A percentile compares a stretch with the other conserved stretches of the same genome.
These are phyloP conservation scores for Ornithoptera alexandrae DNA, from an alignment of 2,888 invertebrate genomes.

Conservation along the genomic window DNA sequence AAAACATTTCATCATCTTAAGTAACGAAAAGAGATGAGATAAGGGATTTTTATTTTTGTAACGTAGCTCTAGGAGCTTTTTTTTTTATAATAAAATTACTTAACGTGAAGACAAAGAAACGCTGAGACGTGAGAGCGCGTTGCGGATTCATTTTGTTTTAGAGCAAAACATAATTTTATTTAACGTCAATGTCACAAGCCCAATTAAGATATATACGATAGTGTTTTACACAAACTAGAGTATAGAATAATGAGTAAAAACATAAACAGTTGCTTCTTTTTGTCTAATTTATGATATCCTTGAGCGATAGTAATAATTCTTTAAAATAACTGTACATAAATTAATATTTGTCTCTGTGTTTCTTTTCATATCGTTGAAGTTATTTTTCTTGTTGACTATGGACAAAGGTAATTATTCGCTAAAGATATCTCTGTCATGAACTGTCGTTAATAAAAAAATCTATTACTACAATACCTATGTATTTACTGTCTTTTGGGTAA, in stretches of 20 bases:
- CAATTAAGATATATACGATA: constrained; percentile 23
- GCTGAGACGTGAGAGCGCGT: constrained; percentile 9
- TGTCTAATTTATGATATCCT: neutral
- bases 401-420: too few relatives aligned
- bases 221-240: neutral
- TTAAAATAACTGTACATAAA: too few relatives aligned
- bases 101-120: constrained; percentile 16
- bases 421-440: too few relatives aligned
- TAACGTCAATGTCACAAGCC: constrained; percentile 17
- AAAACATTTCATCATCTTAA: constrained; percentile 4
- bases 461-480: too few relatives aligned
- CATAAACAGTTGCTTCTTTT: neutral
- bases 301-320: neutral
- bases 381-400: too few relatives aligned
- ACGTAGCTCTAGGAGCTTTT: neutral
- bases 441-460: too few relatives aligned
- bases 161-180: constrained; percentile 10
- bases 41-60: neutral
- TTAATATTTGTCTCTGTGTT: too few relatives aligned
- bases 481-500: too few relatives aligned
- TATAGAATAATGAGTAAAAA: constrained; percentile 5
- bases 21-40: neutral
- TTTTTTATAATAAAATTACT: constrained; percentile 6
- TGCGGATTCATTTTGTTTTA: constrained; percentile 7
- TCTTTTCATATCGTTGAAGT: too few relatives aligned